These are phyloP conservation scores for Caligus rogercresseyi DNA, from an alignment of 1,140 invertebrate species.

Conservation along the genomic window DNA sequence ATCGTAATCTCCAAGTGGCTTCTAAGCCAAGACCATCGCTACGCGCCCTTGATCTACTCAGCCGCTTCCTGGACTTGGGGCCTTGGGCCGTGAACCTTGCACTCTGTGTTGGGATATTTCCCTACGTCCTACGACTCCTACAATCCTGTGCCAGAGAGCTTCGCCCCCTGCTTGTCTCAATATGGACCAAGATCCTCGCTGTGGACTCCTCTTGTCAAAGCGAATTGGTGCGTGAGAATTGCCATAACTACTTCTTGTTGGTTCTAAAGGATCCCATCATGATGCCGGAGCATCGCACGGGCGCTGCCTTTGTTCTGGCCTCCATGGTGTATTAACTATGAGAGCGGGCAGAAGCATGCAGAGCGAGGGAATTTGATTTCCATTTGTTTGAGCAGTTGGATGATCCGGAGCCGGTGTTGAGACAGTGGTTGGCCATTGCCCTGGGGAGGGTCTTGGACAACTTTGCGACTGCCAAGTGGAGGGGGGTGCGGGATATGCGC, in stretches of 20 bases:
- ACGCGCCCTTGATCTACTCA: constrained; percentile 77
- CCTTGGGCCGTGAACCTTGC: constrained; percentile 92
- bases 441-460: constrained; percentile 84
- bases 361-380: constrained; percentile 56
- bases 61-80: constrained; percentile 86
- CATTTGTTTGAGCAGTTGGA: constrained; percentile 55
- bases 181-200: constrained; percentile 97
- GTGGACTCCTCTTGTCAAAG: constrained; percentile 69
- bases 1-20: constrained; percentile 96
- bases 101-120: constrained; percentile 92
- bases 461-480: constrained; percentile 83
- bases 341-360: constrained; percentile 54
- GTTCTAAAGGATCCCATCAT: constrained; percentile 68
- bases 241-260: constrained; percentile 82
- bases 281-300: constrained; percentile 36
- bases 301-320: constrained; percentile 71
- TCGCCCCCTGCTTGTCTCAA: constrained; percentile 79
- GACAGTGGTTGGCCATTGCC: constrained; percentile 82
- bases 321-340: constrained; percentile 78
- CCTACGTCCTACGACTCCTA: constrained; percentile 77
- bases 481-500: constrained; percentile 79
- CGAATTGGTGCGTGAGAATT: constrained; percentile 84
- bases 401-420: constrained; percentile 42
- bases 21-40: constrained; percentile 84
- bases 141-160: constrained; percentile 45